Evolutionary conservation across 1,140 invertebrate species (phyloP).

Genomic region (Babylonia areolata): DNA sequence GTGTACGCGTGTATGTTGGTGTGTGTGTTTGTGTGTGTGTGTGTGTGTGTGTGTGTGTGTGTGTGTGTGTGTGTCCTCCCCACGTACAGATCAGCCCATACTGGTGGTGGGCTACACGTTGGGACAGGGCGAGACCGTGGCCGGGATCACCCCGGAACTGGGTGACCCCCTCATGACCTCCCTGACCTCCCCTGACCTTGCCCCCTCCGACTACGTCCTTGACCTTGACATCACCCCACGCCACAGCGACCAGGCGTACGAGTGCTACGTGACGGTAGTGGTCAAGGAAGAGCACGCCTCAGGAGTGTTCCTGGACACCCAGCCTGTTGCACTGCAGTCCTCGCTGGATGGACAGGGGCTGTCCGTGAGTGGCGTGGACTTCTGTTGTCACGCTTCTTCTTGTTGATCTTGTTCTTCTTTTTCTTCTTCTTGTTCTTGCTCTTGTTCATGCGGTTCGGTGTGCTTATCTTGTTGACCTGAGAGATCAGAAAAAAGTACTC

Average conservation of each 20-base stretch:
- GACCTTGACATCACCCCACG: neutral
- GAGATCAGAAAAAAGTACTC: no score
- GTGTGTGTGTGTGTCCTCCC: slow-evolving; percentile 11
- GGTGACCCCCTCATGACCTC: slow-evolving; percentile 18
- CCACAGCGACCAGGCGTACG: neutral
- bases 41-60: slow-evolving; percentile 26
- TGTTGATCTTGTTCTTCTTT: neutral
- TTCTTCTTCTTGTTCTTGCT: neutral
- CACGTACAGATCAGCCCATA: neutral
- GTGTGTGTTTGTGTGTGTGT: slow-evolving; percentile 9
- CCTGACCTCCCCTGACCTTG: slow-evolving; percentile 2
- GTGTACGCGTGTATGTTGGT: no score
- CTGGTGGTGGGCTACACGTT: neutral
- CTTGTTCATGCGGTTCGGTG: neutral
- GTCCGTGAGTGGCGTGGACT: neutral
- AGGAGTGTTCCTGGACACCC: neutral
- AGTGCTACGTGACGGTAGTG: slow-evolving; percentile 4
- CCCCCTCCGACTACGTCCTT: slow-evolving; percentile 11
- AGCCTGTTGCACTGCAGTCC: neutral
- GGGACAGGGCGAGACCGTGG: neutral
- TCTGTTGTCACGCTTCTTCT: neutral
- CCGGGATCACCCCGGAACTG: no score
- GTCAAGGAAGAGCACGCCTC: neutral
- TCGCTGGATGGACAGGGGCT: neutral
- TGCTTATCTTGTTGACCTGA: neutral